A percentile compares a stretch with the other conserved stretches of the same genome.
These are phyloP conservation scores for Mallotus villosus DNA, from an alignment of 2,797 vertebrate species.

Conservation along the genomic window DNA sequence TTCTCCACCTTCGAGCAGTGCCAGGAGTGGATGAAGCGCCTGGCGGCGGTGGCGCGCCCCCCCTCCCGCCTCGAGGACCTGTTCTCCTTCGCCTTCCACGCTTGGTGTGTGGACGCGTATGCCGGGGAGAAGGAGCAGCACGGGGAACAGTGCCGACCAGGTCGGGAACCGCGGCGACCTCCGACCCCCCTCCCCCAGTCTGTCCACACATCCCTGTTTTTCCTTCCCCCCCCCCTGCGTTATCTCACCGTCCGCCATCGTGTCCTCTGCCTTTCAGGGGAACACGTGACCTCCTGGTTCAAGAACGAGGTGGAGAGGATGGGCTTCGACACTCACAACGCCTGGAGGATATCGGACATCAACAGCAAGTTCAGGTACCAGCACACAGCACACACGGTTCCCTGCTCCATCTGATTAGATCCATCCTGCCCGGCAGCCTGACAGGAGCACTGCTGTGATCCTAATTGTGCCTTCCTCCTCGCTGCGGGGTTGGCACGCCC, in stretches of 20 bases:
- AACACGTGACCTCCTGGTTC: constrained; percentile 93
- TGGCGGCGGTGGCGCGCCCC: constrained; percentile 81
- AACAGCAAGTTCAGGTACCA: constrained; percentile 95
- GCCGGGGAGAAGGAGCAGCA: constrained; percentile 95
- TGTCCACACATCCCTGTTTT: too few relatives aligned
- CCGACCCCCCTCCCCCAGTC: neutral
- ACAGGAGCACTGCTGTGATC: constrained; percentile 8
- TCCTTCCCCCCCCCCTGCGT: neutral
- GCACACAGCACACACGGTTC: too few relatives aligned
- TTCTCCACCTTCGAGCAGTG: constrained; percentile 95
- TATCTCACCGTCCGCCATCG: constrained; percentile 10
- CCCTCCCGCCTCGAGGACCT: constrained; percentile 92
- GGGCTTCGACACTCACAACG: constrained; percentile 97
- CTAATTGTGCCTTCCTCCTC: constrained; percentile 4
- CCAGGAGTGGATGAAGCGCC: constrained; percentile 94
- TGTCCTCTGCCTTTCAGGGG: constrained; percentile 73
- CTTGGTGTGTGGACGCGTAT: constrained; percentile 94
- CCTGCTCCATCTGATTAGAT: constrained; percentile 5
- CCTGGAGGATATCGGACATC: constrained; percentile 98
- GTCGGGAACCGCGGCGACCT: constrained; percentile 59
- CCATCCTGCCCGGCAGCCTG: neutral
- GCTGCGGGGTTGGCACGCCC: neutral
- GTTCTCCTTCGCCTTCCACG: constrained; percentile 96
- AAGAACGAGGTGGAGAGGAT: constrained; percentile 97
- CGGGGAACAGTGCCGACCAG: constrained; percentile 91